These are phyloP conservation scores for Belgica antarctica DNA, from an alignment of 2,888 invertebrate genomes.

Conservation along the genomic window DNA sequence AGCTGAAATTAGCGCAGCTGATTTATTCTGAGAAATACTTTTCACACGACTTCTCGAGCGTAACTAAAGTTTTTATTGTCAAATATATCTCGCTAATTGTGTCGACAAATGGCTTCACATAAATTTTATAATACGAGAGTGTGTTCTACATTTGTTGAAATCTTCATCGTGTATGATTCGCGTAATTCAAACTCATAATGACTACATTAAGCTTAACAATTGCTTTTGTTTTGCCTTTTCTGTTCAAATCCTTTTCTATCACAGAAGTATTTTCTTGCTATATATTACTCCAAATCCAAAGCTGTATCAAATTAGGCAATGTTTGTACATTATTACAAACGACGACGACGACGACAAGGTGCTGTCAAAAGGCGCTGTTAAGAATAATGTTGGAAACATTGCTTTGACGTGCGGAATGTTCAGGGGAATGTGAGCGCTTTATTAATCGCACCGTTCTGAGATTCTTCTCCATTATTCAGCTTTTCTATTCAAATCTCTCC, in stretches of 20 bases:
- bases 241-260: slow-evolving; percentile 7
- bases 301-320: too few relatives aligned
- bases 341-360: too few relatives aligned
- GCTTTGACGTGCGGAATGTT: slow-evolving; percentile 7
- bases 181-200: slow-evolving; percentile 16
- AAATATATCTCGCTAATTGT: slow-evolving; percentile 24
- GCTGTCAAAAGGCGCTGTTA: too few relatives aligned
- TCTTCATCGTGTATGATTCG: slow-evolving; percentile 8
- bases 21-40: slow-evolving; percentile 6
- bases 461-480: neutral
- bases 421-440: neutral
- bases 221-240: neutral
- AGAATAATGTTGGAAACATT: neutral
- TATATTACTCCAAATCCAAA: too few relatives aligned
- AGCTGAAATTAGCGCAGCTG: neutral
- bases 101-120: slow-evolving; percentile 20
- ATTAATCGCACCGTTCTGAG: neutral
- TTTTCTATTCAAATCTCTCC: neutral
- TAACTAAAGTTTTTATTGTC: slow-evolving; percentile 10
- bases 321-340: neutral
- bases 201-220: slow-evolving; percentile 15
- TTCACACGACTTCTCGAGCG: neutral
- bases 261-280: slow-evolving; percentile 9
- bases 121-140: too few relatives aligned
- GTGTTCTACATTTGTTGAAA: slow-evolving; percentile 4